Percentiles rank a stretch among this genome's conserved stretches.
phyloP scores from a whole-genome alignment of 2,113 vertebrate species.

The Acanthochromis polyacanthus region DNA sequence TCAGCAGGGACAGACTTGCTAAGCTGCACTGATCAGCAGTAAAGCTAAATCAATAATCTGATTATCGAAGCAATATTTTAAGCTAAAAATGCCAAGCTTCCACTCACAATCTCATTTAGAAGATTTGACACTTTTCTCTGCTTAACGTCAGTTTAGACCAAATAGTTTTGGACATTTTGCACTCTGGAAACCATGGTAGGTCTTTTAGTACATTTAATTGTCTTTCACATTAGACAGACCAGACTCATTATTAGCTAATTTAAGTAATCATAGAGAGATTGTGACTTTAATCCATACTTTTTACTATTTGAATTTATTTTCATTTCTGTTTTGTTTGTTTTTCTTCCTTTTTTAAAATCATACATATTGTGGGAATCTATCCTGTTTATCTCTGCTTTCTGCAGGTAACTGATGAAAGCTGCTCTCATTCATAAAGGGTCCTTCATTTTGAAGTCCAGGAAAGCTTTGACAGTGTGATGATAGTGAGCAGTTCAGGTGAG shows the following conservation, averaged over 20 bases:
- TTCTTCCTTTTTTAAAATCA: too few relatives aligned
- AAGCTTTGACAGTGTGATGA: constrained; percentile 11
- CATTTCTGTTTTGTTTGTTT: not conserved
- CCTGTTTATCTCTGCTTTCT: too few relatives aligned
- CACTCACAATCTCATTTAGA: too few relatives aligned
- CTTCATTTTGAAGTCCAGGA: constrained; percentile 6
- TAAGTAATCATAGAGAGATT: not conserved
- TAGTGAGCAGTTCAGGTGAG: constrained; percentile 1
- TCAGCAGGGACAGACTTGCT: too few relatives aligned
- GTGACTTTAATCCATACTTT: not conserved
- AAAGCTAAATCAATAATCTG: not conserved
- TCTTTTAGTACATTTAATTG: too few relatives aligned
- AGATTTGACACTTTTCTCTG: too few relatives aligned
- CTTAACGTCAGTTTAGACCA: too few relatives aligned
- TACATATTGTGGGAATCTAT: too few relatives aligned
- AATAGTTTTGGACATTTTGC: too few relatives aligned
- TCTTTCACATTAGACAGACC: too few relatives aligned
- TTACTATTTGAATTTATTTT: not conserved
- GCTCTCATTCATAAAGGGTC: constrained; percentile 1
- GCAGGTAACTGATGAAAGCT: not conserved
- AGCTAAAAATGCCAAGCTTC: not conserved
- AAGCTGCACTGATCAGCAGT: not conserved
- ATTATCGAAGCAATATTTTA: not conserved
- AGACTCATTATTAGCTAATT: too few relatives aligned
- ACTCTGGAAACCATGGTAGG: too few relatives aligned